Conservation (phyloP, 2,797 vertebrate genomes). For the Vespertilio murinus region DNA sequence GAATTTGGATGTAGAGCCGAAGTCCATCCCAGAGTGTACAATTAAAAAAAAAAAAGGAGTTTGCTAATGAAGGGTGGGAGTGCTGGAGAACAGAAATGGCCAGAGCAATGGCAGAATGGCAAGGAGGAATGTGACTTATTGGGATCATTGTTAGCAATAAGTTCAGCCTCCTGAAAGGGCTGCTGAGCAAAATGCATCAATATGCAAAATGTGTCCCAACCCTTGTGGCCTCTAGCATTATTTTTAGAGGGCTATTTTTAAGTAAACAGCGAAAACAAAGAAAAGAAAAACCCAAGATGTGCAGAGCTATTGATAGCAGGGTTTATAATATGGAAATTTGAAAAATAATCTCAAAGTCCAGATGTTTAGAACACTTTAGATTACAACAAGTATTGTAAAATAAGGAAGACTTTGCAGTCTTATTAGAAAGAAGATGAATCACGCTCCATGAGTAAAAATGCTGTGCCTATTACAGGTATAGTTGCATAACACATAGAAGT, state of each 20-base stretch:
- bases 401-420: not conserved
- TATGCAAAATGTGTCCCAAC: not conserved
- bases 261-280: not conserved
- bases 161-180: not conserved
- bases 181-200: not conserved
- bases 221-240: not conserved
- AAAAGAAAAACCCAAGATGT: not conserved
- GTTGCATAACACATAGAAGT: not conserved
- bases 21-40: not conserved
- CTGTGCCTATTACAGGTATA: not conserved
- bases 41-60: not conserved
- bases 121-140: not conserved
- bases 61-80: not conserved
- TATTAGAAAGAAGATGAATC: not conserved
- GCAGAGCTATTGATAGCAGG: not conserved
- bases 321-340: constrained; percentile 27
- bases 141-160: not conserved
- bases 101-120: not conserved
- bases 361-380: not conserved
- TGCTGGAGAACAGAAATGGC: not conserved
- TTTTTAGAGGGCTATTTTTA: not conserved
- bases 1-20: not conserved
- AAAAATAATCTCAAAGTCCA: not conserved
- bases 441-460: not conserved
- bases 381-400: not conserved